Base-by-base conservation (phyloP, 2,888 invertebrate species). In the Rhabditophanes sp. region DNA sequence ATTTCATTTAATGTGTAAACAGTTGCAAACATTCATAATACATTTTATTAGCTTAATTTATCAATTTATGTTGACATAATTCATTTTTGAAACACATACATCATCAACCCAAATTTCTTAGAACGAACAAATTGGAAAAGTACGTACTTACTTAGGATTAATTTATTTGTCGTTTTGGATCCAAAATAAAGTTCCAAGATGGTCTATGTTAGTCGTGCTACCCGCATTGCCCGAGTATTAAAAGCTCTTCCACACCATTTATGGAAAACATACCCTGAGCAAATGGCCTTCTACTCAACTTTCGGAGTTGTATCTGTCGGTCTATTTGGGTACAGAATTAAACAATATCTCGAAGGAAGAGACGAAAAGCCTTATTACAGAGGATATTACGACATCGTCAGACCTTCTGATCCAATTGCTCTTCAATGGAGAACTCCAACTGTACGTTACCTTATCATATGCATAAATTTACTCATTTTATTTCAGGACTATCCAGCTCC, bases 341-440 rank as follows among this genome's bases (percentile, higher is more conserved):
- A 41, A 37, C 35, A 44, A 18, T 36, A 23, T 32, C 34, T 31
- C 22, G 31, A 35, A 25, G 41, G 41, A 20, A 46, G 46, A 41
- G 33, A 46, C 44, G 19, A 14, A n/a, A 25, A 25, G 11, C 42
- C 42, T 25, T 49, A 39, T 29, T 50, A 48, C 35, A 47, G 54
- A 19, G 46, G 48, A 30, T 46, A 51, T 42, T 54, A 52, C 44
- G 48, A 50, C 36, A 50, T 54, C 23, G 50, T 52, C 9, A 41
- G 54, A 17, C 41, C 54, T 14, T 36, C 50, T 34, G 52, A 52
- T 33, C 50, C 50, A 25, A 33, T 52, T 20, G 50, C 49, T 2
- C 17, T 44, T 25, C 46, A 41, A 37, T 54, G 54, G 54, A 36
- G 54, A 39, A 48, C 48, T 28, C 52, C 54, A 7, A 50, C 50